Evolutionary conservation across 1,140 invertebrate species (phyloP), one percentile per base, ranked within the genome.

Genomic region (Listronotus oregonensis): DNA sequence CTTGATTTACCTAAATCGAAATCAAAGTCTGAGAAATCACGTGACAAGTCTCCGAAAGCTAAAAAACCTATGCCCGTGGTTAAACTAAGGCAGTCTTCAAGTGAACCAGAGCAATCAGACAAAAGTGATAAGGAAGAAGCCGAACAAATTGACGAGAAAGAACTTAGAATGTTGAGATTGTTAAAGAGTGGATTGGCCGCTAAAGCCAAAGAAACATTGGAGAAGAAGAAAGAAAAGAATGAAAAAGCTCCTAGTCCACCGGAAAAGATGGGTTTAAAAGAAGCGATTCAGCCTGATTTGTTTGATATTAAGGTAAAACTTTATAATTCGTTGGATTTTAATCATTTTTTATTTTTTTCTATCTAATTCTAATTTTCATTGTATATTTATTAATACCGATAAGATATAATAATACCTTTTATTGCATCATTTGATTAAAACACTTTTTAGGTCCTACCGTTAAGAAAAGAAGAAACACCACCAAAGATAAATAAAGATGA

Each of bases 181-280:
- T 70, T 88, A 1, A 86, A 87, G 67, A 82, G 80, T 14, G 86
- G 82, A 1, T 76, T 88, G n/a, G 86, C 86, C 0, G 86, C 86
- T 0, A 87, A 87, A 71, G 85, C 85, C 2, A 82, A 83, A 34
- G 85, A 82, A 44, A 80, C 80, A 6, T 75, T 83, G 56, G 82
- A 83, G 63, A 83, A 79, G 76, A 82, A 80, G 73, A 79, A 75
- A 57, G 78, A 75, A 21, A 81, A 43, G 49, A 66, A 27, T 34
- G 59, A 55, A n/a, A 68, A 52, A 46, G 32, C 61, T 21, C 27
- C 54, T 40, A 73, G 66, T 64, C 67, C 67, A n/a, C n/a, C 27
- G 1, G 43, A 61, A 63, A 44, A 14, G 21, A 40, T 61, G 49
- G n/a, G 43, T 12, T n/a, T 31, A 46, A 47, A 60, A 17, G 34